These are phyloP conservation scores for Drosophila carrolli DNA, from an alignment of 1,140 invertebrate genomes.

Conservation along the genomic window DNA sequence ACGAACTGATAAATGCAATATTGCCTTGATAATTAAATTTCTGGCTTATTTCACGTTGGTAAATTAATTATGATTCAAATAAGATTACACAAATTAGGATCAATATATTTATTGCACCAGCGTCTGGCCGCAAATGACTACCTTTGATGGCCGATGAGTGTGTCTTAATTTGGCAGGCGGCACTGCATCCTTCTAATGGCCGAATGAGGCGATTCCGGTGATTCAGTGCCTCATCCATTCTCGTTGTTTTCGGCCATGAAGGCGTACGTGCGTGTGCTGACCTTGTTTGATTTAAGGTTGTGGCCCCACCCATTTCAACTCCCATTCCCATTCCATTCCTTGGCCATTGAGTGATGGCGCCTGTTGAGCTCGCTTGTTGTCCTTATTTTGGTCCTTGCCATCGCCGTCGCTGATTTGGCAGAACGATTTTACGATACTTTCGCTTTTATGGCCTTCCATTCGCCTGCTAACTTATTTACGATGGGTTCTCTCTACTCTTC, in stretches of 20 bases:
- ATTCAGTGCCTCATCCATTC: slow-evolving; percentile 49
- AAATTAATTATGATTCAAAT: too few relatives aligned
- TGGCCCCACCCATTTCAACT: not conserved
- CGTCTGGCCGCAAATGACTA: slow-evolving; percentile 21
- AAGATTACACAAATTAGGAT: not conserved
- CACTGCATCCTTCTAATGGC: slow-evolving; percentile 15
- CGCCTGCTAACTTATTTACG: slow-evolving; percentile 46
- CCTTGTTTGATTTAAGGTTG: slow-evolving; percentile 46
- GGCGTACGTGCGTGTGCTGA: slow-evolving; percentile 44
- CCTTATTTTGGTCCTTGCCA: slow-evolving; percentile 9
- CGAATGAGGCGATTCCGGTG: slow-evolving; percentile 30
- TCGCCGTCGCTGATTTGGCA: slow-evolving; percentile 29
- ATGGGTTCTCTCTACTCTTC: slow-evolving; percentile 4
- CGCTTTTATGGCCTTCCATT: slow-evolving; percentile 41
- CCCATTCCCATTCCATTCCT: not conserved
- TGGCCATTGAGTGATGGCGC: slow-evolving; percentile 38
- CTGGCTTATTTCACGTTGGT: not conserved
- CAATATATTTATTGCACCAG: slow-evolving; percentile 10
- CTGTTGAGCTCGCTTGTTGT: slow-evolving; percentile 37
- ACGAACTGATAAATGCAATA: too few relatives aligned
- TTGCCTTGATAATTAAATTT: not conserved
- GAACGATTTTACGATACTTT: slow-evolving; percentile 45
- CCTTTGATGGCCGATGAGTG: slow-evolving; percentile 15
- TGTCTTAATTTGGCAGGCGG: slow-evolving; percentile 33
- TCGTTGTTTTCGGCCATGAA: slow-evolving; percentile 14